These are phyloP conservation scores for Scolopax rusticola DNA, from an alignment of 2,797 vertebrate species.

Conservation along the genomic window DNA sequence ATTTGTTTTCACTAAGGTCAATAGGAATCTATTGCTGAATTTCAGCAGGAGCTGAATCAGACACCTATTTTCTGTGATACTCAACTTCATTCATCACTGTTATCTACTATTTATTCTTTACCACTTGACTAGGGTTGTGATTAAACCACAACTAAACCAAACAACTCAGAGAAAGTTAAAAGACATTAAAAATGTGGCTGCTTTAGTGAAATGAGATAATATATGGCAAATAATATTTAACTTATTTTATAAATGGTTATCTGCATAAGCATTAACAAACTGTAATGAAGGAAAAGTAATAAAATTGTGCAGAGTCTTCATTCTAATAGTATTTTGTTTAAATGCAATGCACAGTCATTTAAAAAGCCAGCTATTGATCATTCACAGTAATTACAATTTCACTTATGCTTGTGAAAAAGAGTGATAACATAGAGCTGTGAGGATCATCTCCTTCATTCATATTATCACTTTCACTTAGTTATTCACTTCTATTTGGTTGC, in stretches of 20 bases:
- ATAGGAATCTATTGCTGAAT: neutral
- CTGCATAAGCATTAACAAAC: neutral
- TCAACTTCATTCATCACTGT: slow-evolving; percentile 42
- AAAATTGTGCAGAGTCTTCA: neutral
- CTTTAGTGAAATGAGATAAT: neutral
- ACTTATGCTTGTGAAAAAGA: neutral
- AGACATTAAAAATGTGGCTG: neutral
- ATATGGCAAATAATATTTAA: neutral
- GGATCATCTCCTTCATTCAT: neutral
- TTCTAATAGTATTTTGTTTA: neutral
- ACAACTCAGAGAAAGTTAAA: slow-evolving; percentile 22
- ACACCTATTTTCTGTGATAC: slow-evolving; percentile 10
- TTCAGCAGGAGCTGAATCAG: slow-evolving; percentile 32
- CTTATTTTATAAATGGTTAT: too few relatives aligned
- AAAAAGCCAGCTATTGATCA: neutral
- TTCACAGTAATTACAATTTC: neutral
- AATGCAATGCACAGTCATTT: neutral
- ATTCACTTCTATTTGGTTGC: neutral
- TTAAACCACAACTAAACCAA: slow-evolving; percentile 51
- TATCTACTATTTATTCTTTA: slow-evolving; percentile 57
- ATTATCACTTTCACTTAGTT: neutral
- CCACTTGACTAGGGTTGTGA: slow-evolving; percentile 27
- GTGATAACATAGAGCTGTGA: neutral
- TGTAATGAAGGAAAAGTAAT: neutral
- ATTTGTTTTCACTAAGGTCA: neutral